Evolutionary conservation across 2,113 vertebrate genomes (phyloP).

Genomic region (Solea senegalensis): DNA sequence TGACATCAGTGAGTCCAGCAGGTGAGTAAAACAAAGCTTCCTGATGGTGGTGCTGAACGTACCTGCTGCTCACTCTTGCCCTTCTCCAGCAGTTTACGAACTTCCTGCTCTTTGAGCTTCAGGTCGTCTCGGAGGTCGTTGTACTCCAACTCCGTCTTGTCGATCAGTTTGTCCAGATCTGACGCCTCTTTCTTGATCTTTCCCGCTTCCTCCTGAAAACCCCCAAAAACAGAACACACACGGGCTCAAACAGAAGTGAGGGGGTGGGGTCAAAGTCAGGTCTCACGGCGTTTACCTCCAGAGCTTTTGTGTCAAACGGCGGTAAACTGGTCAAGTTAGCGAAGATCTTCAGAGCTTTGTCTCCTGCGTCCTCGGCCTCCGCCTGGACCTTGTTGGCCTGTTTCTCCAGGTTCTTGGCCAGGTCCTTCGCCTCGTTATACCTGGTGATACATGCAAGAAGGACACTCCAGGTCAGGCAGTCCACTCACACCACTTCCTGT

Average conservation of each 20-base stretch:
- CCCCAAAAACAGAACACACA: not conserved
- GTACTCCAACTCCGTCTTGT: constrained; percentile 92
- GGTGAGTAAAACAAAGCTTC: not conserved
- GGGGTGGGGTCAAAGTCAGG: too few species aligned
- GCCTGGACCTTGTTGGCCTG: constrained; percentile 88
- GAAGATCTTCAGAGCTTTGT: constrained; percentile 90
- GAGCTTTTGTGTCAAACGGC: constrained; percentile 81
- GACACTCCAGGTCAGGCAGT: not conserved
- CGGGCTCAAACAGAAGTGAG: too few species aligned
- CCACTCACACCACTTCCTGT: not conserved
- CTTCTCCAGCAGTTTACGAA: constrained; percentile 93
- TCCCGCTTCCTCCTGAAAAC: constrained; percentile 86
- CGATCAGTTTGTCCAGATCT: constrained; percentile 90
- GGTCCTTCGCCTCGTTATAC: constrained; percentile 91
- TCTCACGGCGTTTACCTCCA: constrained; percentile 82
- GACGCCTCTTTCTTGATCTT: constrained; percentile 94
- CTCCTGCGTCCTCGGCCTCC: constrained; percentile 90
- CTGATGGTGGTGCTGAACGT: not conserved
- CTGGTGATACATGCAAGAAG: constrained; percentile 65
- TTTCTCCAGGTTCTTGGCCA: constrained; percentile 91
- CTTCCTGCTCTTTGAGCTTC: constrained; percentile 90
- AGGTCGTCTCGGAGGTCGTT: constrained; percentile 93
- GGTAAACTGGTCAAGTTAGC: constrained; percentile 91
- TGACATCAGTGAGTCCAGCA: not conserved
- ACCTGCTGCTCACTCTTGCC: constrained; percentile 97